Evolutionary conservation across 2,797 vertebrate genomes (phyloP).

Genomic region (Danio tinwini): DNA sequence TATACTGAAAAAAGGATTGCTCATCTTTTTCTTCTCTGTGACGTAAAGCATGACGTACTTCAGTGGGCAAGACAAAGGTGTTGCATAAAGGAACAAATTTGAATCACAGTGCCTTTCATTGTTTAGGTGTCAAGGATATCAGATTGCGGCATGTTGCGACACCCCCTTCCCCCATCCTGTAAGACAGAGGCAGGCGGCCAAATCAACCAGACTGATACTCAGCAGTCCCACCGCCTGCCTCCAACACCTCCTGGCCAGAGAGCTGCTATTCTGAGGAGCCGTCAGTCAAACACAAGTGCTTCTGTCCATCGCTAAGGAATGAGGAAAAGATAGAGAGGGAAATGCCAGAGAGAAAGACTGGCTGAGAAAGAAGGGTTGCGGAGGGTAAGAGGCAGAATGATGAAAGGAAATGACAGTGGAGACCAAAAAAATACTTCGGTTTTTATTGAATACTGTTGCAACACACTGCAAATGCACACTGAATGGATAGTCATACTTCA

Average conservation of each 20-base stretch:
- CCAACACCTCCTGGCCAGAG: constrained; percentile 72
- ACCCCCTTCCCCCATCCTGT: constrained; percentile 33
- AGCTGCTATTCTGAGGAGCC: constrained; percentile 71
- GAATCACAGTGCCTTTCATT: constrained; percentile 36
- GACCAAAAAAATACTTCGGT: too few relatives aligned
- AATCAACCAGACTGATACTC: constrained; percentile 74
- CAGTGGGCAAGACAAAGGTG: constrained; percentile 14
- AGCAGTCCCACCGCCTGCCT: constrained; percentile 64
- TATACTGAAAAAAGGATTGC: constrained; percentile 4
- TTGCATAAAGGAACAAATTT: constrained; percentile 38
- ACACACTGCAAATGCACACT: too few relatives aligned
- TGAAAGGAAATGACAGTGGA: background rate
- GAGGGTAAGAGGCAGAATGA: constrained; percentile 28
- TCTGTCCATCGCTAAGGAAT: constrained; percentile 61
- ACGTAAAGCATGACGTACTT: constrained; percentile 25
- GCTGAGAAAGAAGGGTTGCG: constrained; percentile 6
- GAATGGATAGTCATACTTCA: too few relatives aligned
- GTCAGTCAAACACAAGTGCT: constrained; percentile 74
- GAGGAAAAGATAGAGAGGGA: constrained; percentile 58
- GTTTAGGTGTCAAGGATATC: constrained; percentile 45
- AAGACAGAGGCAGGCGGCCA: constrained; percentile 63
- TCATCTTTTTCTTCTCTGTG: constrained; percentile 17
- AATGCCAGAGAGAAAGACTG: constrained; percentile 41
- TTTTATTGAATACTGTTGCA: too few relatives aligned
- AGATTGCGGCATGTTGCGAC: constrained; percentile 47